Percentiles rank a stretch among this genome's conserved stretches.
These are phyloP conservation scores for Thryonomys swinderianus DNA, from an alignment of 2,113 vertebrate species.

Conservation along the genomic window DNA sequence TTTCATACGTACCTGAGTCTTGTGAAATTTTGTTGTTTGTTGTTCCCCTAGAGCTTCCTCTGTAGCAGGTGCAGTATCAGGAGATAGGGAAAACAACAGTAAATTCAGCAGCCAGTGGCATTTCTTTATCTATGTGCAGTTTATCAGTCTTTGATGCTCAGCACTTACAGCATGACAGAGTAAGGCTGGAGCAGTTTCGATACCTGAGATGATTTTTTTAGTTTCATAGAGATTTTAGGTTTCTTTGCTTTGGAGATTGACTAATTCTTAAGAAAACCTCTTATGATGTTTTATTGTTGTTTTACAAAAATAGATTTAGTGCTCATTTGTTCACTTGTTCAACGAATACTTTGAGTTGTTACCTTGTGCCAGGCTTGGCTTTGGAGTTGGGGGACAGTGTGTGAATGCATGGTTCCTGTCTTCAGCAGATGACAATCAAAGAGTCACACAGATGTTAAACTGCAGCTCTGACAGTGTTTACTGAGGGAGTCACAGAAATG, in stretches of 20 bases:
- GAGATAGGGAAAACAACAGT: not conserved
- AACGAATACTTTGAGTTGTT: not conserved
- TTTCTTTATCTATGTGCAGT: not conserved
- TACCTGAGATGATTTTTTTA: not conserved
- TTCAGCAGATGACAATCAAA: not conserved
- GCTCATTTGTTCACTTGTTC: not conserved
- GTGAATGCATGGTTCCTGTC: not conserved
- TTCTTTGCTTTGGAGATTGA: not conserved
- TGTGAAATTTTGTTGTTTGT: conserved; percentile 36
- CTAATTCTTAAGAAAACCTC: conserved; percentile 14
- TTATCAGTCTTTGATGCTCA: not conserved
- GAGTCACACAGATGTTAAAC: not conserved
- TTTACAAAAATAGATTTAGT: not conserved
- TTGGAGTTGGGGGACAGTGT: not conserved
- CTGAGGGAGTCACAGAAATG: not conserved
- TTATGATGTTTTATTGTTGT: conserved; percentile 34
- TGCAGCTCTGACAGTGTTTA: not conserved
- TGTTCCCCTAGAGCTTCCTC: not conserved
- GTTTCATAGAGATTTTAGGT: not conserved
- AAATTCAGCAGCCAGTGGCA: not conserved
- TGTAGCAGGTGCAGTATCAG: not conserved
- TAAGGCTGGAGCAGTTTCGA: not conserved
- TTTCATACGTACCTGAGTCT: not conserved
- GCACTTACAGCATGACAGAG: not conserved
- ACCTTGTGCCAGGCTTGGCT: not conserved